A percentile compares a stretch with the other conserved stretches of the same genome.
Conservation (phyloP, 2,888 invertebrate genomes). For the Iphiclides podalirius region DNA sequence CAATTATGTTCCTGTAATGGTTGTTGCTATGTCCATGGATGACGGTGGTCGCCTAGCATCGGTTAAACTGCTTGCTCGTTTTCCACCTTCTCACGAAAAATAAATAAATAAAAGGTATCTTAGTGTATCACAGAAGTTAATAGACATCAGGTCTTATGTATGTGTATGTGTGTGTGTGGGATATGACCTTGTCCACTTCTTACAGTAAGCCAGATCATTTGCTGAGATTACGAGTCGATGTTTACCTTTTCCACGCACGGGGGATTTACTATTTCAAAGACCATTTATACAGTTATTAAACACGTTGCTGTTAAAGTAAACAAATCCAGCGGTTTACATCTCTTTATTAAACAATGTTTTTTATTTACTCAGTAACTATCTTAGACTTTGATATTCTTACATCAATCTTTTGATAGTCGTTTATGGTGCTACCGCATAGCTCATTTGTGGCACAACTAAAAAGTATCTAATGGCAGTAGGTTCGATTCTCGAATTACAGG, state of each 20-base stretch:
- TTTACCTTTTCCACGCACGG: constrained; percentile 13
- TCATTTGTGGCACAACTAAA: not conserved
- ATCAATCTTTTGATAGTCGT: constrained; percentile 1
- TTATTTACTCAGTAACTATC: too few species aligned
- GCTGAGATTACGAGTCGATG: constrained; percentile 9
- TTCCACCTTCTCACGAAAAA: too few species aligned
- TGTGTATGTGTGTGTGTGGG: too few species aligned
- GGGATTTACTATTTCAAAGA: constrained; percentile 21
- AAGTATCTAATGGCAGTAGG: not conserved
- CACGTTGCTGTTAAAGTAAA: constrained; percentile 3
- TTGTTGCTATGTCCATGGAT: too few species aligned
- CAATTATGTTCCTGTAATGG: too few species aligned
- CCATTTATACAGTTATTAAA: constrained; percentile 7
- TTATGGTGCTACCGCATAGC: too few species aligned
- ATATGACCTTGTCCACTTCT: constrained; percentile 3
- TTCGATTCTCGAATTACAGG: not conserved
- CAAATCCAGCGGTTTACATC: not conserved
- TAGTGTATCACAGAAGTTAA: too few species aligned
- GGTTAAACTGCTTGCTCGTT: too few species aligned
- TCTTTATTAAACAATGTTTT: too few species aligned
- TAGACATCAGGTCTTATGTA: not conserved
- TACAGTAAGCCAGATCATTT: constrained; percentile 5
- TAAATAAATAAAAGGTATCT: too few species aligned
- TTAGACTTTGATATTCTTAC: not conserved
- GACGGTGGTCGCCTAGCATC: too few species aligned